Conservation (phyloP, 2,888 invertebrate species). For the Rutpela maculata region DNA sequence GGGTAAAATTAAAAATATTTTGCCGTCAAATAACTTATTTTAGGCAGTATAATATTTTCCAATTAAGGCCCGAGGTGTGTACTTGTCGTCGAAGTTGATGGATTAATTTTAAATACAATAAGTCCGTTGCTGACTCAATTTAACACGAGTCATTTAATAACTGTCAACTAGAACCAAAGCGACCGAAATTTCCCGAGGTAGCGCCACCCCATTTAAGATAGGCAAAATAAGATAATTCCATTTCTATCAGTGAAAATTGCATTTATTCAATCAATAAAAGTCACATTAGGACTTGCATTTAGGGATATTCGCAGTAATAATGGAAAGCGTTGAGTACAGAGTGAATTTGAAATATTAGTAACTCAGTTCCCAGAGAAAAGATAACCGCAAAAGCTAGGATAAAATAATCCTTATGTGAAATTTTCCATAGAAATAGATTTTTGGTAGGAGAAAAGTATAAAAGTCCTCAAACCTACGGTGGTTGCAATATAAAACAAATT, state of each 20-base stretch:
- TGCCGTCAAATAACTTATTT: not conserved
- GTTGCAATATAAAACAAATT: too few species aligned
- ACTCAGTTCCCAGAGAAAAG: too few species aligned
- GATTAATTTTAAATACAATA: slow-evolving; percentile 7
- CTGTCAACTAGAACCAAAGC: not conserved
- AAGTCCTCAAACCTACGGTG: too few species aligned
- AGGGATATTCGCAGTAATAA: too few species aligned
- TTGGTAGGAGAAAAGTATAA: too few species aligned
- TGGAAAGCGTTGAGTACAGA: too few species aligned
- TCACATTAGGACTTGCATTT: too few species aligned
- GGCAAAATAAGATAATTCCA: not conserved
- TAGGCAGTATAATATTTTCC: not conserved
- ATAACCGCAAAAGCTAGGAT: too few species aligned
- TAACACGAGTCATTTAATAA: slow-evolving; percentile 3
- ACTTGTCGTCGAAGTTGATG: not conserved
- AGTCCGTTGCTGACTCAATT: not conserved
- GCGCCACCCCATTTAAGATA: not conserved
- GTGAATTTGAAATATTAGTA: too few species aligned
- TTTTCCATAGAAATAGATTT: too few species aligned
- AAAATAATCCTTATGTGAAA: too few species aligned
- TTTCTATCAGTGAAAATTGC: not conserved
- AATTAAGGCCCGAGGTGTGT: not conserved
- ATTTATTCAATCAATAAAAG: not conserved
- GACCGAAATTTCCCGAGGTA: not conserved
- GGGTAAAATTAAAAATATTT: not conserved